These are phyloP conservation scores for Clusia tigrina DNA, from an alignment of 2,888 invertebrate species.

Conservation along the genomic window DNA sequence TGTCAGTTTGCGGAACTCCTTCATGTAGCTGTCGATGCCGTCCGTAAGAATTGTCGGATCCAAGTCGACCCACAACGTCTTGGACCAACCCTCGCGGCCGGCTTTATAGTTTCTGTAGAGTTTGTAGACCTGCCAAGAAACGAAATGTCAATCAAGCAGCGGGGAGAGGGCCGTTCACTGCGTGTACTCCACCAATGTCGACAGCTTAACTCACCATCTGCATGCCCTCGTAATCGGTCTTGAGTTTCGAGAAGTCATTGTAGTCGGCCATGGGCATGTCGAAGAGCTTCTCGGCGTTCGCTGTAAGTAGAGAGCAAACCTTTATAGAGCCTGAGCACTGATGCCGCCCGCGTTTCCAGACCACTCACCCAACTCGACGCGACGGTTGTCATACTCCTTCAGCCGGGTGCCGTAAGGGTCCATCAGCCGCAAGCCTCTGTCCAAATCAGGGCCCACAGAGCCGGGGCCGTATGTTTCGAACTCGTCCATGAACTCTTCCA, in stretches of 20 bases:
- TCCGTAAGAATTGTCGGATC: slow-evolving; percentile 85
- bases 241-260: slow-evolving; percentile 73
- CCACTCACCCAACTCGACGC: slow-evolving; percentile 65
- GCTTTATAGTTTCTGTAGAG: slow-evolving; percentile 81
- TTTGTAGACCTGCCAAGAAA: slow-evolving; percentile 73
- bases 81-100: slow-evolving; percentile 82
- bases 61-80: slow-evolving; percentile 86
- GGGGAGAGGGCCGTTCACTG: too few relatives aligned
- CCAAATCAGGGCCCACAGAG: slow-evolving; percentile 79
- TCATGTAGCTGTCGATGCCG: slow-evolving; percentile 85
- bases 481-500: slow-evolving; percentile 72
- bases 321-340: slow-evolving; percentile 7
- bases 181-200: not conserved
- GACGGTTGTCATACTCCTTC: slow-evolving; percentile 72
- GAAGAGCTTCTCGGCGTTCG: slow-evolving; percentile 84
- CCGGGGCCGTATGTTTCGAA: slow-evolving; percentile 83
- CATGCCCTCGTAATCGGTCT: slow-evolving; percentile 73
- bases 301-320: slow-evolving; percentile 58
- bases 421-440: slow-evolving; percentile 75
- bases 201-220: slow-evolving; percentile 65
- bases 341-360: too few relatives aligned
- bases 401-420: slow-evolving; percentile 69
- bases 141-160: too few relatives aligned
- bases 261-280: slow-evolving; percentile 88
- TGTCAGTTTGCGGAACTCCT: slow-evolving; percentile 79